Evolutionary conservation across 92 coral and sea anemone species (phyloP), one percentile per base, ranked within the genome.

Genomic region (Montipora capitata): DNA sequence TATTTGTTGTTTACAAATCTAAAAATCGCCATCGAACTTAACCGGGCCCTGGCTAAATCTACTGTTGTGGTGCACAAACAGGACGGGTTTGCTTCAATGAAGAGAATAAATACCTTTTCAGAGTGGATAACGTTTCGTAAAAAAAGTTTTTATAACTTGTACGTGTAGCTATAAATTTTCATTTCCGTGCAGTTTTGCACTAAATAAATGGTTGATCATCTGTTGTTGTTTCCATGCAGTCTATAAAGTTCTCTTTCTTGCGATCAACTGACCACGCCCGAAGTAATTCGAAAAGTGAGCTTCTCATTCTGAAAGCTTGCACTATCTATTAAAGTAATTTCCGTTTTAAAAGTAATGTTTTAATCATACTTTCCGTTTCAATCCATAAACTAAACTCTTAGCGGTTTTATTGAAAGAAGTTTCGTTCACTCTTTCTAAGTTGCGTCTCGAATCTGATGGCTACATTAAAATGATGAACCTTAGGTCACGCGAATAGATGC

Each of bases 71-170:
- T 5, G 52, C 52, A 5, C 52, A 48, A 10, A 48, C 52, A 48
- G 10, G 52, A 10, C 7, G 52, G 12, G 35, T 8, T 57, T 40
- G 45, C 41, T 42, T 14, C 2, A 39, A 10, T 48, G 52, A 5
- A 17, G 38, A 64, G 61, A 79, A 79, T 79, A 79, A 79, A 79
- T 79, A 79, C 45, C 13, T 78, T 3, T 79, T 35, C 35, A 27
- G 35, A 27, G 61, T 54, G 7, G 73, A 43, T 11, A 8, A 44
- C 12, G 12, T 65, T 48, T 48, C 44, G 10, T 38, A 15, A 41
- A 5, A 11, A 10, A 14, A 10, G 13, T 18, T 64, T 65, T 64
- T 54, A 79, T 43, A 79, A 44, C 71, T 45, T 62, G 56, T 45
- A 41, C 51, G n/a, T 62, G 40, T 27, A 41, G 56, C 18, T 49